Percentiles rank a stretch among this genome's conserved stretches.
phyloP scores from a whole-genome alignment of 2,888 invertebrate genomes.

The Mythimna vitellina region DNA sequence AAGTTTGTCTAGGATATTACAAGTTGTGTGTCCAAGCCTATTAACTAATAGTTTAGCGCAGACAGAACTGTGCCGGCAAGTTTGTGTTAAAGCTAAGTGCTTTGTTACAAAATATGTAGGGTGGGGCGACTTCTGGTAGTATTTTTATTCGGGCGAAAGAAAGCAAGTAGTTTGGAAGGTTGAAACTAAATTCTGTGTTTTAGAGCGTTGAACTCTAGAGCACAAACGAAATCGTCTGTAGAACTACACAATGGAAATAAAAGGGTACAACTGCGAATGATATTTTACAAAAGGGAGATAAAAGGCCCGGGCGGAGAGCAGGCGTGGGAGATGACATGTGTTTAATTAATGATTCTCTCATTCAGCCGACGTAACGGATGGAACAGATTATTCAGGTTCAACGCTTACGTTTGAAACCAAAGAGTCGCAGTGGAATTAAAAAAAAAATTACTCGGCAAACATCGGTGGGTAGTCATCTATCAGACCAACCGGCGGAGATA shows the following conservation, averaged over 20 bases:
- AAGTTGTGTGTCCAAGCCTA: slow-evolving; percentile 38
- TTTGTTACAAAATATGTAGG: slow-evolving; percentile 27
- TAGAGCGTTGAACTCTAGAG: slow-evolving; percentile 21
- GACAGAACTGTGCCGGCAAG: slow-evolving; percentile 7
- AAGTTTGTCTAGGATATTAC: slow-evolving; percentile 45
- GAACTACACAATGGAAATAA: slow-evolving; percentile 62
- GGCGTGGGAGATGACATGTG: slow-evolving; percentile 80
- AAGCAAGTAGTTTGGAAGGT: slow-evolving; percentile 2
- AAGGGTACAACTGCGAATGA: slow-evolving; percentile 65
- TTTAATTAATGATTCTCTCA: slow-evolving; percentile 77
- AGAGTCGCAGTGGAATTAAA: slow-evolving; percentile 47
- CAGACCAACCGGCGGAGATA: slow-evolving; percentile 17
- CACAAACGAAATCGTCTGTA: slow-evolving; percentile 30
- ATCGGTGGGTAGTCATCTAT: slow-evolving; percentile 24
- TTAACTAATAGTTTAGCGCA: slow-evolving; percentile 36
- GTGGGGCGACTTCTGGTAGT: slow-evolving; percentile 1
- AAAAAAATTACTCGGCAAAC: slow-evolving; percentile 30
- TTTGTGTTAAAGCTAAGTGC: slow-evolving; percentile 29
- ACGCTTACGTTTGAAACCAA: slow-evolving; percentile 62
- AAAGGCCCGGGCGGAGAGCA: slow-evolving; percentile 62
- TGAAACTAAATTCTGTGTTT: slow-evolving; percentile 21
- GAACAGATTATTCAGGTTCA: slow-evolving; percentile 74
- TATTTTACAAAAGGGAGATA: slow-evolving; percentile 72
- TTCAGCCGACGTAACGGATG: slow-evolving; percentile 69
- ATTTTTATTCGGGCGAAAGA: slow-evolving; percentile 12